A percentile compares a stretch with the other conserved stretches of the same genome.
phyloP scores from a whole-genome alignment of 1,140 invertebrate genomes.

The Bombus cullumanus region DNA sequence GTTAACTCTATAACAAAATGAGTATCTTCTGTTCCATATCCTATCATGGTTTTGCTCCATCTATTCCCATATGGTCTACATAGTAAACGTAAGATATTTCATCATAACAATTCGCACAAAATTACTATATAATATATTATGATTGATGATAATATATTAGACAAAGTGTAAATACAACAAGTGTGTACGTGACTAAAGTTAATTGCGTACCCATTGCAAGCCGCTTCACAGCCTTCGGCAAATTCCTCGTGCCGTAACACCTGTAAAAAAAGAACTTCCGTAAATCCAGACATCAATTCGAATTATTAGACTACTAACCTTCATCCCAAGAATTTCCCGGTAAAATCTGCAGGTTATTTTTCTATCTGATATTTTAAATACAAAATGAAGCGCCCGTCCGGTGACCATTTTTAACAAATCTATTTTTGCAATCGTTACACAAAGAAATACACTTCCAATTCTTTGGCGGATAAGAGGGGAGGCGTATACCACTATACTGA shows the following conservation, averaged over 20 bases:
- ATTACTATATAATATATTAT: background rate
- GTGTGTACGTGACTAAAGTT: background rate
- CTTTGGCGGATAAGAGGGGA: background rate
- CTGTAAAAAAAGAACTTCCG: slow-evolving; percentile 80
- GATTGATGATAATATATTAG: background rate
- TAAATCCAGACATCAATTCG: slow-evolving; percentile 9
- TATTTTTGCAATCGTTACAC: background rate
- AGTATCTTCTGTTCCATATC: slow-evolving; percentile 96
- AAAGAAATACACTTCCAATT: background rate
- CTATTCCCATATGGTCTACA: slow-evolving; percentile 96
- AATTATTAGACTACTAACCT: slow-evolving; percentile 85
- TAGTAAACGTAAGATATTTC: background rate
- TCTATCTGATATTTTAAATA: slow-evolving; percentile 96
- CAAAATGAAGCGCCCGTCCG: slow-evolving; percentile 95
- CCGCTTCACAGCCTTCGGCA: slow-evolving; percentile 96
- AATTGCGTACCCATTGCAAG: slow-evolving; percentile 95
- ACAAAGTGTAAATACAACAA: background rate
- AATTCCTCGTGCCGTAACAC: slow-evolving; percentile 98
- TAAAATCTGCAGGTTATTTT: slow-evolving; percentile 94
- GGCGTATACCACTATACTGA: background rate
- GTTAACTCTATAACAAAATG: slow-evolving; percentile 99
- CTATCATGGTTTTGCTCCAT: slow-evolving; percentile 99
- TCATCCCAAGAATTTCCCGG: slow-evolving; percentile 95
- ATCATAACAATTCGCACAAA: background rate
- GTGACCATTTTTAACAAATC: slow-evolving; percentile 81